A percentile compares a stretch with the other conserved stretches of the same genome.
phyloP scores from a whole-genome alignment of 2,113 vertebrate genomes.

The Austrofundulus limnaeus region DNA sequence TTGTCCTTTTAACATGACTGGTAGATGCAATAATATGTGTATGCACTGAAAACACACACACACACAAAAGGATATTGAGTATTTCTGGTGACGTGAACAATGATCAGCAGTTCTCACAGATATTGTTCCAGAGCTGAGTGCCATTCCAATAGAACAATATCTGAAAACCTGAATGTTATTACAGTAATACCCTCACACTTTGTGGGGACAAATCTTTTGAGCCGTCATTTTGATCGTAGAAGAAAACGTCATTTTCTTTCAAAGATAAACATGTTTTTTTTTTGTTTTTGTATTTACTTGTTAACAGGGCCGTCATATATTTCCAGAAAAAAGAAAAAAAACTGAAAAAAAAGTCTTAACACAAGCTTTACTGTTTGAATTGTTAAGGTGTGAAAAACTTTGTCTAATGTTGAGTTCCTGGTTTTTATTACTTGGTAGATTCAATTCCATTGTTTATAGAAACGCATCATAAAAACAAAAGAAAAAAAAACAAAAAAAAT shows the following conservation, averaged over 20 bases:
- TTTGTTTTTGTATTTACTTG: conserved; percentile 76
- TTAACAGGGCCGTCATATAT: conserved; percentile 81
- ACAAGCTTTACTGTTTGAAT: conserved; percentile 89
- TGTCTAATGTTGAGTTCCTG: conserved; percentile 88
- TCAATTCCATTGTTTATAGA: conserved; percentile 93
- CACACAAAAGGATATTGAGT: conserved; percentile 63
- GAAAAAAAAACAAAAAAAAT: conserved; percentile 83
- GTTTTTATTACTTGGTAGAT: conserved; percentile 89
- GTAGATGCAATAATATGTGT: conserved; percentile 83
- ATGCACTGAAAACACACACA: conserved; percentile 78
- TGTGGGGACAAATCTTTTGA: conserved; percentile 59
- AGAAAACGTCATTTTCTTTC: conserved; percentile 58
- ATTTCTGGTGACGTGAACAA: conserved; percentile 60
- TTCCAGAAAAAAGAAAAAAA: conserved; percentile 68
- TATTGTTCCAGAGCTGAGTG: conserved; percentile 58
- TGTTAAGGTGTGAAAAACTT: conserved; percentile 89
- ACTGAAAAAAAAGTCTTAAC: conserved; percentile 73
- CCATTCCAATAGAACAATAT: conserved; percentile 67
- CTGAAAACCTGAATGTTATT: conserved; percentile 75
- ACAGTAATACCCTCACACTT: conserved; percentile 68
- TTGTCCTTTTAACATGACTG: conserved; percentile 74
- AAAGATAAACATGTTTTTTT: conserved; percentile 47
- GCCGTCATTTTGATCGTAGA: conserved; percentile 57
- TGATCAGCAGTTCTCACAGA: conserved; percentile 55
- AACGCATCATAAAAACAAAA: conserved; percentile 76